phyloP scores from a whole-genome alignment of 2,797 vertebrate genomes.

The Gobionotothen gibberifrons region DNA sequence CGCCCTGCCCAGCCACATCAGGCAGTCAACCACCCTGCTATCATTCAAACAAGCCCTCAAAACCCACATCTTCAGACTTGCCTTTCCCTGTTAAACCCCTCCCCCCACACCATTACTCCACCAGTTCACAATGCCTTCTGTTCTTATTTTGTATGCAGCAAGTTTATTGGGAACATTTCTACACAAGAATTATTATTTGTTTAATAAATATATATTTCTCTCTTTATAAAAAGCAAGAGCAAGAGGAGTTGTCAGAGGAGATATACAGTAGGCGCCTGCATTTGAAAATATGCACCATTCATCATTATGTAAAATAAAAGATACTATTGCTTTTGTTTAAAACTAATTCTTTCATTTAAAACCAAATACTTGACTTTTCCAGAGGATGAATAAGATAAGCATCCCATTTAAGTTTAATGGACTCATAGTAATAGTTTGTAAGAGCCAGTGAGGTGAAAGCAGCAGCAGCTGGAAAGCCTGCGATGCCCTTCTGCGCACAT shows the following conservation, averaged over 20 bases:
- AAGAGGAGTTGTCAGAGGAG: constrained; percentile 19
- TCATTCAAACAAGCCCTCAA: too few relatives aligned
- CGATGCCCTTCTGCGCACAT: constrained; percentile 1
- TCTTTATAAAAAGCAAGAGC: constrained; percentile 42
- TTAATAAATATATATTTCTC: too few relatives aligned
- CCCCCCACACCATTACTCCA: neutral
- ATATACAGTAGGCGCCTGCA: neutral
- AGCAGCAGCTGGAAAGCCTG: constrained; percentile 18
- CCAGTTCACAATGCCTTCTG: constrained; percentile 7
- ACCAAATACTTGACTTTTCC: neutral
- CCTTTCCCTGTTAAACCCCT: too few relatives aligned
- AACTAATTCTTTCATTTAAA: neutral
- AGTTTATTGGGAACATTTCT: constrained; percentile 25
- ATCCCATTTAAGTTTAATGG: constrained; percentile 1
- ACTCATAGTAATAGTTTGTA: neutral
- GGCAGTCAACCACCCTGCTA: too few relatives aligned
- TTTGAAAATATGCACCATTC: constrained; percentile 5
- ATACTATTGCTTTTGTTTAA: neutral
- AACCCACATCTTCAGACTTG: too few relatives aligned
- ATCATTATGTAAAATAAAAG: neutral
- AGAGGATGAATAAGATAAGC: constrained; percentile 6
- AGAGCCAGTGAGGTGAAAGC: neutral
- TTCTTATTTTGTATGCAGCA: neutral
- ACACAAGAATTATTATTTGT: too few relatives aligned
- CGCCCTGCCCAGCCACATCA: too few relatives aligned